Conservation (phyloP, 2,113 vertebrate genomes). For the Calidris pugnax region DNA sequence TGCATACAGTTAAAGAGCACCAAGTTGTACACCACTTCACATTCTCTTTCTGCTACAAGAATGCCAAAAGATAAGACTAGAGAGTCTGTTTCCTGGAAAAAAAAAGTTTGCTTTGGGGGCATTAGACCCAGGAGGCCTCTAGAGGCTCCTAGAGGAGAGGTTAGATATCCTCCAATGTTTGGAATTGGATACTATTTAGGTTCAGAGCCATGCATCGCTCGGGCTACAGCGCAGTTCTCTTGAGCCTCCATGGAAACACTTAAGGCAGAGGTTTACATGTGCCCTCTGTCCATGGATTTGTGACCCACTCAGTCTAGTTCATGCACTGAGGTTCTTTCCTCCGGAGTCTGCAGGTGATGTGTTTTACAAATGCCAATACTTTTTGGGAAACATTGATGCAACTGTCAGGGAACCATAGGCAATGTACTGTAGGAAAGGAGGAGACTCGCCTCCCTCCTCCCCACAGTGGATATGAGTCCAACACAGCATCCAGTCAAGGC, state of each 20-base stretch:
- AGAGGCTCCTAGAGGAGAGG: not conserved
- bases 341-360: not conserved
- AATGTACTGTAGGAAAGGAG: not conserved
- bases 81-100: not conserved
- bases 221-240: not conserved
- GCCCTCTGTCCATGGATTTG: not conserved
- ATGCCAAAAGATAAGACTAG: not conserved
- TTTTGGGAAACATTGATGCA: not conserved
- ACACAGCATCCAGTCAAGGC: not conserved
- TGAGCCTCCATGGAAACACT: not conserved
- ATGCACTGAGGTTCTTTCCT: not conserved
- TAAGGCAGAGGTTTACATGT: not conserved
- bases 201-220: not conserved
- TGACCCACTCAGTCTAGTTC: not conserved
- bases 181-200: not conserved
- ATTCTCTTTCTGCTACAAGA: not conserved
- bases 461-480: not conserved
- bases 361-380: not conserved
- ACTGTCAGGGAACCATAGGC: not conserved
- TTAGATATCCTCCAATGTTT: not conserved
- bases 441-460: not conserved
- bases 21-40: not conserved
- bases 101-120: not conserved
- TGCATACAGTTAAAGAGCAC: not conserved
- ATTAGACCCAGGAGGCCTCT: not conserved